Base-by-base conservation (phyloP, 2,113 vertebrate species). In the Tragelaphus buxtoni region DNA sequence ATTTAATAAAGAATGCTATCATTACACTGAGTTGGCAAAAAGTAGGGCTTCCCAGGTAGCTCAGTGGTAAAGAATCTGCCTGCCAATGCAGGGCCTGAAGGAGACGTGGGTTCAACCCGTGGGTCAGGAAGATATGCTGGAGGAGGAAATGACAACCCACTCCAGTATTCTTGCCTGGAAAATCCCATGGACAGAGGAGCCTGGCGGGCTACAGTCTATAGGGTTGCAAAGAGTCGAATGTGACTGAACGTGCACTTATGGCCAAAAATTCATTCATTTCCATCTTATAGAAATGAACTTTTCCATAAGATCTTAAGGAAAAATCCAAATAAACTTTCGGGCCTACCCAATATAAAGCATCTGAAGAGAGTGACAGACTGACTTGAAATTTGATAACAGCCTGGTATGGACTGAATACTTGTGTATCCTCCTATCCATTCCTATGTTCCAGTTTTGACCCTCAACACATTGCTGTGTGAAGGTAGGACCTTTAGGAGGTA, bases 391-490 rank as follows among this genome's bases (percentile, higher is more conserved):
- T 3, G 11, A 0, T 2, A 42, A 4, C 10, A 72, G n/a, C 22
- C 4, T 65, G 9, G 2, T n/a, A 16, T 8, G 22, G 3, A 45
- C 7, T 20, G 6, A 69, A 16, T 2, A 2, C 1, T 0, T n/a
- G 3, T 30, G 9, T 17, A 11, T 11, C 0, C 1, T 22, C 49
- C 18, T 6, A 24, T 5, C 9, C 11, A 12, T 39, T 10, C 11
- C 0, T 53, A 0, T 8, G n/a, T 11, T n/a, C 14, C 8, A 17
- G 22, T 14, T 72, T 16, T 51, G 20, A 18, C 4, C 3, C 1
- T 12, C 14, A 20, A 12, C 10, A 9, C 4, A 8, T 47, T 42
- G 26, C 5, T 13, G 1, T 35, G n/a, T 11, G 16, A 39, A 24
- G 20, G 2, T 1, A 7, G 39, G 5, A 5, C 2, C n/a, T 85